A percentile compares a stretch with the other conserved stretches of the same genome.
phyloP scores from a whole-genome alignment of 1,140 invertebrate genomes.

The Holcopasites calliopsidis region DNA sequence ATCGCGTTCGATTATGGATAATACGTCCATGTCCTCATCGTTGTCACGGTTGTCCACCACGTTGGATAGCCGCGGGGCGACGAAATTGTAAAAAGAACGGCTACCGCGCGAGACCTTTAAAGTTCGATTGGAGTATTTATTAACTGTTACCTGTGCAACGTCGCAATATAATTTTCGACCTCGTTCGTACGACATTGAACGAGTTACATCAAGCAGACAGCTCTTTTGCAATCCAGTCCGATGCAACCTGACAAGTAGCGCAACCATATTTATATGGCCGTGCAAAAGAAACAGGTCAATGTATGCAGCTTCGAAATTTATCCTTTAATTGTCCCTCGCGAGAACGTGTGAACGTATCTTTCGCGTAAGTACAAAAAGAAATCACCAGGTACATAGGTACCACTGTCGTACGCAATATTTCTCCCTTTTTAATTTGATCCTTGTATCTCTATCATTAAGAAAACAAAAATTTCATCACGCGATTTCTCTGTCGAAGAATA shows the following conservation, averaged over 20 bases:
- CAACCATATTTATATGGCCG: background rate
- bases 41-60: background rate
- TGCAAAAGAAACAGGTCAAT: constrained; percentile 12
- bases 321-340: too few relatives aligned
- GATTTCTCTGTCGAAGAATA: background rate
- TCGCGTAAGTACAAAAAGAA: too few relatives aligned
- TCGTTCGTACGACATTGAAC: background rate
- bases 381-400: too few relatives aligned
- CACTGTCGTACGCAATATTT: background rate
- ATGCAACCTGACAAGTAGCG: background rate
- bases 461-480: background rate
- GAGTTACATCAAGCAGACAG: background rate
- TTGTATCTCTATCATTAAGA: too few relatives aligned
- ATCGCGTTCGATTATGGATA: constrained; percentile 45
- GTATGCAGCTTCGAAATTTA: background rate
- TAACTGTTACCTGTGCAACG: background rate
- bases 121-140: background rate
- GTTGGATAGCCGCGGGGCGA: background rate
- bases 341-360: background rate
- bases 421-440: background rate
- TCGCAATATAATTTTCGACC: constrained; percentile 4
- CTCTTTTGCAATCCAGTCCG: constrained; percentile 17
- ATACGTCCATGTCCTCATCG: background rate
- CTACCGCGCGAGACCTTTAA: background rate
- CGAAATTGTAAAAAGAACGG: background rate